Evolutionary conservation across 64 coral and sea anemone species (phyloP).

Genomic region (Platygyra sinensis): DNA sequence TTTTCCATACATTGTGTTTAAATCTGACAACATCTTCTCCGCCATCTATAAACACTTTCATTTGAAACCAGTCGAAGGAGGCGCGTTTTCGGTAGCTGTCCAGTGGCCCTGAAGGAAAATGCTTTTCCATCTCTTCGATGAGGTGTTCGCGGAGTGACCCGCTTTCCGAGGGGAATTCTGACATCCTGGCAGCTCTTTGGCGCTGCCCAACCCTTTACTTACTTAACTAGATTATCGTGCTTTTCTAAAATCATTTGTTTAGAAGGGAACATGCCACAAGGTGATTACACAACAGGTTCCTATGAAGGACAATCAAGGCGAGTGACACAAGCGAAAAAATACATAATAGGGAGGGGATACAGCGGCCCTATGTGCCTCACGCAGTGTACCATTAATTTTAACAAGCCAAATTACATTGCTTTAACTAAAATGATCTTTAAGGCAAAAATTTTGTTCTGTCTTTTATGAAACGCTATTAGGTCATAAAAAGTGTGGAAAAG

Average conservation of each 20-base stretch:
- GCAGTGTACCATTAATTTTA: too few relatives aligned
- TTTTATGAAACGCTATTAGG: not conserved
- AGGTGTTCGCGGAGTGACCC: not conserved
- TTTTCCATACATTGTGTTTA: conserved; percentile 79
- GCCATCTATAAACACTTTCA: conserved; percentile 90
- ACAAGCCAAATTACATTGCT: not conserved
- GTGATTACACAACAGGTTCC: not conserved
- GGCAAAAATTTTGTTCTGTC: not conserved
- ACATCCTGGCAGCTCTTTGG: not conserved
- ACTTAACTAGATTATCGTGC: not conserved
- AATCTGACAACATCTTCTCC: conserved; percentile 75
- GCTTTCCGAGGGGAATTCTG: conserved; percentile 6
- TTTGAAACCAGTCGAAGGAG: conserved; percentile 79
- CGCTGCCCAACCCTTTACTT: not conserved
- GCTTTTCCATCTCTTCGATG: not conserved
- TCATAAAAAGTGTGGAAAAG: not conserved
- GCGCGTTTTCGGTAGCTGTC: conserved; percentile 78
- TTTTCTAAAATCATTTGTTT: not conserved
- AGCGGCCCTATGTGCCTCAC: not conserved
- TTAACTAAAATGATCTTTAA: not conserved
- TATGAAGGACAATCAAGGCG: not conserved
- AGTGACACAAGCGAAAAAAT: not conserved
- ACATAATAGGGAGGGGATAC: not conserved
- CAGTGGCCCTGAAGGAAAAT: conserved; percentile 75
- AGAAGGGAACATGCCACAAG: not conserved